Evolutionary conservation across 2,113 vertebrate genomes (phyloP), one percentile per base, ranked within the genome.

Genomic region (Ciconia stormi): DNA sequence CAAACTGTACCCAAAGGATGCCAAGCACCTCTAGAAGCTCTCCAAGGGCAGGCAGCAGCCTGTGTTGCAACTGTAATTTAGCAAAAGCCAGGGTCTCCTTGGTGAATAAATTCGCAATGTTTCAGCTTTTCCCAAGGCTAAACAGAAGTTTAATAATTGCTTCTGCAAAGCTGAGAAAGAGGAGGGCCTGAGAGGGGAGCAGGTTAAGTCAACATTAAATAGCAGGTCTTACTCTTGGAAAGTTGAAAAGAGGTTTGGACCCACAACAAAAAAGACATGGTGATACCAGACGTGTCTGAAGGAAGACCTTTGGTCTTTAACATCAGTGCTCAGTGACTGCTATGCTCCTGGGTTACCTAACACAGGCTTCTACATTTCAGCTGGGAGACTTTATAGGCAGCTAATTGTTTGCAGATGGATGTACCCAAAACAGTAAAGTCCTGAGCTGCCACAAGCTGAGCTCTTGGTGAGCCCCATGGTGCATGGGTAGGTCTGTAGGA

Each of bases 21-120:
- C 71, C 87, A 92, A 47, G 92, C 93, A 91, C 86, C 94, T 84
- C 87, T 90, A 71, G 88, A 88, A 72, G 72, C 50, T 87, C 76
- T 93, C 85, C 72, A 69, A 74, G 67, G 52, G 71, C 66, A 82
- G 46, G 72, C 29, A 4, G 66, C 52, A 70, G 62, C 74, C 85
- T 19, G n/a, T 34, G 59, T 63, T 44, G 16, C 49, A 81, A 47
- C 40, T 74, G 17, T 78, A 55, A 73, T 69, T 93, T 87, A 65
- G 40, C 27, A 52, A 89, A 82, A 70, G 76, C 62, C 59, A 73
- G 46, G 20, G 62, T 61, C 62, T 79, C 32, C 56, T 62, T 44
- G 34, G 49, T 71, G 86, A 89, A 65, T 42, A 50, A 55, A 30
- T 63, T 93, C 61, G 36, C 56, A 61, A 16, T 15, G 12, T 59